phyloP scores from a whole-genome alignment of 2,113 vertebrate species.

The Pituophis catenifer region DNA sequence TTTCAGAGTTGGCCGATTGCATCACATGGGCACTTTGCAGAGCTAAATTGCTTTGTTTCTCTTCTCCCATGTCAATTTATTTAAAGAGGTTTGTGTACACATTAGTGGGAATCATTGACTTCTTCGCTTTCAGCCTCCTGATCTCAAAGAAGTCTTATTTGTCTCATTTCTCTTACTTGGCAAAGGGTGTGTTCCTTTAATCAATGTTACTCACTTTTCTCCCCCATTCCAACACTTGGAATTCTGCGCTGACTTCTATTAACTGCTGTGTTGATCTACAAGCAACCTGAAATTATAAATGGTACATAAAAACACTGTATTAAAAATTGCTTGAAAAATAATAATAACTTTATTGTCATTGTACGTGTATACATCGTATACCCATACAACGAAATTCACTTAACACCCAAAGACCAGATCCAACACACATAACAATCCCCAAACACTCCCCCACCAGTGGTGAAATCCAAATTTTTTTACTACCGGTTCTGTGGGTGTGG shows the following conservation, averaged over 20 bases:
- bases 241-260: not conserved
- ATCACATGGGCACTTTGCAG: not conserved
- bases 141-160: not conserved
- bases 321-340: not conserved
- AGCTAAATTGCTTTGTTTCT: not conserved
- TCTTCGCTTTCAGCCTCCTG: not conserved
- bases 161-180: not conserved
- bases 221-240: not conserved
- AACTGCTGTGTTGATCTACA: not conserved
- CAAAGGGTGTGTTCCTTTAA: not conserved
- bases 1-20: not conserved
- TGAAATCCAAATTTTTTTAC: too few species aligned
- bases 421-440: too few species aligned
- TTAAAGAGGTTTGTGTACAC: not conserved
- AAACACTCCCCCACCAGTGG: too few species aligned
- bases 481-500: too few species aligned
- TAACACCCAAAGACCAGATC: too few species aligned
- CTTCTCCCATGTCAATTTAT: not conserved
- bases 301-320: not conserved
- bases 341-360: not conserved
- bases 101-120: not conserved
- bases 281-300: not conserved
- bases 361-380: too few species aligned
- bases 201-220: not conserved
- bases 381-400: too few species aligned